phyloP scores from a whole-genome alignment of 2,888 invertebrate species.

The Polyommatus iphigenia region DNA sequence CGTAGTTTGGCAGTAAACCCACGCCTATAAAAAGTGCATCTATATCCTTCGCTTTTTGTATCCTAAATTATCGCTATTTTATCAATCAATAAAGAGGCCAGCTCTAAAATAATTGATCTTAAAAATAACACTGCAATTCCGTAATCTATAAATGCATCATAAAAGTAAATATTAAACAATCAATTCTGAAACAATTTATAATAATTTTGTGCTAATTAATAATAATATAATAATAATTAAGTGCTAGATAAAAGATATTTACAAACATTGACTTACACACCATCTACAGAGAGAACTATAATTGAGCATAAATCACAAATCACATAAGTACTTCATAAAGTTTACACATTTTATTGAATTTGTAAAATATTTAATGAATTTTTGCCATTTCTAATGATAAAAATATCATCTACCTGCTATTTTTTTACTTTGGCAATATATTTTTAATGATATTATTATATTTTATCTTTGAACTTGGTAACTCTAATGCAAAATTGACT shows the following conservation, averaged over 20 bases:
- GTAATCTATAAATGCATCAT: slow-evolving; percentile 18
- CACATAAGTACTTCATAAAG: background rate
- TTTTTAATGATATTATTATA: background rate
- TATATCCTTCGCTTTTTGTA: background rate
- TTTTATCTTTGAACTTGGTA: no score
- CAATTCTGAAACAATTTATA: background rate
- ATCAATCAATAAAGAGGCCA: slow-evolving; percentile 1
- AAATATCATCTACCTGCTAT: background rate
- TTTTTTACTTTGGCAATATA: background rate
- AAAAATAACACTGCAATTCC: background rate
- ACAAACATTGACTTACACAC: background rate
- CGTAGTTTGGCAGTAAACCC: background rate
- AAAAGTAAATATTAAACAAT: background rate
- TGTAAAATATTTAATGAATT: background rate
- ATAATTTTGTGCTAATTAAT: background rate
- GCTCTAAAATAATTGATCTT: background rate
- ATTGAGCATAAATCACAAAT: slow-evolving; percentile 22
- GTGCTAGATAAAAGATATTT: background rate
- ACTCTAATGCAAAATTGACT: no score
- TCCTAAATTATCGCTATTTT: background rate
- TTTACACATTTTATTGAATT: background rate
- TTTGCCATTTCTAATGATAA: background rate
- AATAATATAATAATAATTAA: background rate
- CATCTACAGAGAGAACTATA: background rate
- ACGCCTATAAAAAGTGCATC: background rate